Base-by-base conservation (phyloP, 2,797 vertebrate species). In the Chelidonichthys spinosus region DNA sequence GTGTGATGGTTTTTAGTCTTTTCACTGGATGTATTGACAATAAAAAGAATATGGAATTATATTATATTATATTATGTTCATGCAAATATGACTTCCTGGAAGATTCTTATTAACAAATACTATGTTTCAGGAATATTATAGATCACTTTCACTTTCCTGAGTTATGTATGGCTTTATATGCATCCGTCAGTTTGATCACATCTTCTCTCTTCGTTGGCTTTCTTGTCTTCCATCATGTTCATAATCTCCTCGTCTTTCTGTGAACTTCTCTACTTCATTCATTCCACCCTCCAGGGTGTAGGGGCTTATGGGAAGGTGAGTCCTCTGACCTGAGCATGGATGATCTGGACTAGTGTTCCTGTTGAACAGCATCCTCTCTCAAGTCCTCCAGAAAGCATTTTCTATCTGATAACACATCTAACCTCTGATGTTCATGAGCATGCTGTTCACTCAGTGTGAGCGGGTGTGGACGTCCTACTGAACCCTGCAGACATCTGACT, bases 241-340 rank as follows among this genome's bases (percentile, higher is more conserved):
- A 1, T 25, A 25, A 25, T 50, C 32, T 44, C 62, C 11, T 74
- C 78, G 67, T 87, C 67, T 72, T 52, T 82, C 11, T 86, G 60
- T 89, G 14, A 86, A 78, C 73, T 77, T 70, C 74, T 55, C 76
- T 82, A 0, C 87, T 80, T 70, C 59, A 47, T 89, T 91, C 83
- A 75, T 87, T 91, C 89, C 87, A 87, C 87, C 76, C 89, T 87
- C 72, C 85, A 95, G 94, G 93, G 87, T 89, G 87, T 89, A 81
- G 93, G 90, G 85, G 82, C 87, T 86, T 50, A 83, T 86, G 91
- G 86, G 89, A 90, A 94, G 94, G 94, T 95, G 93, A 94, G 94
- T 95, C 59, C 2, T 79, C 66, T 70, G 60, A 55, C 50, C 32
- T 89, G 77, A 87, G 85, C 85, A 91, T 91, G 85, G 85, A 84